Percentiles rank a stretch among this genome's conserved stretches.
These are phyloP conservation scores for Oreohelix idahoensis DNA, from an alignment of 1,140 invertebrate genomes.

Conservation along the genomic window DNA sequence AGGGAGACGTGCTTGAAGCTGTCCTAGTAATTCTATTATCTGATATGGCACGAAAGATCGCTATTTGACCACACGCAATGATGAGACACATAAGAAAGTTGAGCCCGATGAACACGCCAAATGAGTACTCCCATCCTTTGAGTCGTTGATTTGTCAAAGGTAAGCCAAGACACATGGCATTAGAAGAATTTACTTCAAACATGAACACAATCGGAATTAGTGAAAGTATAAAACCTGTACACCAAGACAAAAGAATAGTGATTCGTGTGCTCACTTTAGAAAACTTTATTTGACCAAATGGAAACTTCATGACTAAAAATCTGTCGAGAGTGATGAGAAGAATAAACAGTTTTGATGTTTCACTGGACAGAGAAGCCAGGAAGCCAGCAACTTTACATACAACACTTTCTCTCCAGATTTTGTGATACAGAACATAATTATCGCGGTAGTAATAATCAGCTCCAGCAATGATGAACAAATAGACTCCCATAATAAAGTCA, in stretches of 20 bases:
- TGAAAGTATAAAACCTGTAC: background rate
- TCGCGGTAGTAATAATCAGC: slow-evolving; percentile 45
- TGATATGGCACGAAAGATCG: background rate
- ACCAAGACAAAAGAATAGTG: background rate
- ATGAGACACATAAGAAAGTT: slow-evolving; percentile 40
- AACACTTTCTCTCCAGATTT: slow-evolving; percentile 52
- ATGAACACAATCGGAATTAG: background rate
- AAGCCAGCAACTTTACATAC: slow-evolving; percentile 61
- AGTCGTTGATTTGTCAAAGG: slow-evolving; percentile 14
- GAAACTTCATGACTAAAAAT: slow-evolving; percentile 55
- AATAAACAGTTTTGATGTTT: slow-evolving; percentile 41
- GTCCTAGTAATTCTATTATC: background rate
- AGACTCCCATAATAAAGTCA: slow-evolving; percentile 68
- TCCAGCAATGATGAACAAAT: slow-evolving; percentile 62
- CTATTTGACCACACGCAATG: slow-evolving; percentile 38
- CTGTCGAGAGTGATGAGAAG: slow-evolving; percentile 55
- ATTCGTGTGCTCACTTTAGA: background rate
- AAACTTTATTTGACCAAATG: slow-evolving; percentile 45
- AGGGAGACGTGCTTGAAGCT: slow-evolving; percentile 40
- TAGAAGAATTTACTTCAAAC: slow-evolving; percentile 3
- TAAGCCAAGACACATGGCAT: slow-evolving; percentile 33
- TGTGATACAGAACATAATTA: slow-evolving; percentile 55
- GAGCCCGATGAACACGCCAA: slow-evolving; percentile 34
- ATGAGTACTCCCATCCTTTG: slow-evolving; percentile 33
- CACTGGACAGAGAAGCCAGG: slow-evolving; percentile 55